Conservation (phyloP, 2,113 vertebrate species). For the Anser brachyrhynchus region DNA sequence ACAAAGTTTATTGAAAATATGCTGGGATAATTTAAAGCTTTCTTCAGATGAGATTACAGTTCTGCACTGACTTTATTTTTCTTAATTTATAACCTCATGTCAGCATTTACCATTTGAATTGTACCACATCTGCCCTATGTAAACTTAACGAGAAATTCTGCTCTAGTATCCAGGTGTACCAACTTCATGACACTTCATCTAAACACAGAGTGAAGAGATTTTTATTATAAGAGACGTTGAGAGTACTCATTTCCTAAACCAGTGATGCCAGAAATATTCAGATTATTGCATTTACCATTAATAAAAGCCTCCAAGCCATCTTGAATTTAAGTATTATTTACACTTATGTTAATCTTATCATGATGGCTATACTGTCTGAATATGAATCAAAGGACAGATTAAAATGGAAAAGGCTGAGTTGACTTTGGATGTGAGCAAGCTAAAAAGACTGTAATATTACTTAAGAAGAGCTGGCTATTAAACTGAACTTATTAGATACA, state of each 20-base stretch:
- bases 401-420: not conserved
- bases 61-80: not conserved
- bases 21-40: not conserved
- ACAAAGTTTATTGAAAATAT: constrained; percentile 21
- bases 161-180: not conserved
- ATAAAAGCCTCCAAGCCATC: not conserved
- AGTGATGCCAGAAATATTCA: not conserved
- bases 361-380: not conserved
- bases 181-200: not conserved
- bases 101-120: not conserved
- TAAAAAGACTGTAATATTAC: not conserved
- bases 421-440: not conserved
- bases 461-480: not conserved
- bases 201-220: not conserved
- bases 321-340: constrained; percentile 31
- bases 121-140: not conserved
- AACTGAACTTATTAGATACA: not conserved
- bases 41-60: not conserved
- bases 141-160: not conserved
- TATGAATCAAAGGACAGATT: not conserved
- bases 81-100: not conserved
- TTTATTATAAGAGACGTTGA: not conserved
- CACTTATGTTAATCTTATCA: not conserved
- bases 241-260: not conserved
- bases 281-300: not conserved